Base-by-base conservation (phyloP, 2,888 invertebrate genomes). In the Meghimatium bilineatum region DNA sequence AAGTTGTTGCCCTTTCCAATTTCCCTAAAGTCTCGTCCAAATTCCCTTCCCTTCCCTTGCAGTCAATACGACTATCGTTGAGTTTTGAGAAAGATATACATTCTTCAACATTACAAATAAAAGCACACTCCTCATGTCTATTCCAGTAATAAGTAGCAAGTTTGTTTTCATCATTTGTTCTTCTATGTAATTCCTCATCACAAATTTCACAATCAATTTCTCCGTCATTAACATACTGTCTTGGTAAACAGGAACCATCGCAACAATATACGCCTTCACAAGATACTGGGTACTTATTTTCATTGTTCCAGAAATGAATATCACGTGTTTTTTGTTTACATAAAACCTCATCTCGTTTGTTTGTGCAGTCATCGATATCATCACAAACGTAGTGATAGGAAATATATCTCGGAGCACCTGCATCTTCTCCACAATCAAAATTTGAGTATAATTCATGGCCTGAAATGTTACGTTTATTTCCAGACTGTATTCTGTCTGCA, bases 371-470 rank as follows among this genome's bases (percentile, higher is more conserved):
- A 10, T 63, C 63, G 26, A 63, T 38, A 23, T 60, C 26, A 26
- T 77, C 77, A 63, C 77, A 77, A 36, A 77, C 60, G 23, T 36
- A 12, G 36, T 8, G 8, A 36, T 38, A 77, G 38, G 77, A 60
- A 63, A 77, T 60, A 32, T 74, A 74, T 74, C 74, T 8, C 5
- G n/a, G 38, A 23, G 60, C 36, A 63, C 36, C 77, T 34, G 26
- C 60, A 77, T 63, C 77, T 14, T 38, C 77, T 12, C 63, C 77
- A 38, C 77, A 77, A n/a, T 63, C 60, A 77, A 60, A 77, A 12
- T 38, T 17, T 8, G 77, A 36, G 14, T 36, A 63, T 44, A 44
- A 44, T 1, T 26, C 60, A 8, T 0, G 1, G 1, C 5, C 20
- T n/a, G 60, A n/a, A 14, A 36, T n/a, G 60, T 38, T 34, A 6